Evolutionary conservation across 1,140 invertebrate species (phyloP).

Genomic region (Drusus annulatus): DNA sequence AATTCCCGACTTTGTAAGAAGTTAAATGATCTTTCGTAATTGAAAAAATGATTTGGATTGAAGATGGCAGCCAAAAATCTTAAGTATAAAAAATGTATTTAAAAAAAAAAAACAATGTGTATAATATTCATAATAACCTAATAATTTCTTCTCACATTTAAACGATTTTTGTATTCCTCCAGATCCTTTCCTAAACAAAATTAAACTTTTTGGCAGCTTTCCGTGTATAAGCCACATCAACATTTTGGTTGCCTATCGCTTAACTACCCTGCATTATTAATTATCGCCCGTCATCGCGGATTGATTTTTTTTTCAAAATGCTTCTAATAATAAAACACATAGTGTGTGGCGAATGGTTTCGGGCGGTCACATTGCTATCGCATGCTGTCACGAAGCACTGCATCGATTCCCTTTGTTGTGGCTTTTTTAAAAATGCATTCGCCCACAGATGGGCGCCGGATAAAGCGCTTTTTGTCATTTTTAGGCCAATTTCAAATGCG

Average conservation of each 20-base stretch:
- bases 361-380: constrained; percentile 41
- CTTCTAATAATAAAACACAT: constrained; percentile 1
- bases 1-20: too few species aligned
- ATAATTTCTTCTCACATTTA: too few species aligned
- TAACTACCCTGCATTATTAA: constrained; percentile 37
- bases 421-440: constrained; percentile 52
- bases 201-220: too few species aligned
- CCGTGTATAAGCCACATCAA: background rate
- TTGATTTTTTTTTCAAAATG: constrained; percentile 42
- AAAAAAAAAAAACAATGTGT: too few species aligned
- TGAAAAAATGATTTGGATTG: too few species aligned
- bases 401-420: constrained; percentile 57
- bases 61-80: too few species aligned
- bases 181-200: too few species aligned
- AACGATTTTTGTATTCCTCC: too few species aligned
- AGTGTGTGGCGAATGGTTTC: constrained; percentile 21
- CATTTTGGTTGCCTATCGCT: background rate
- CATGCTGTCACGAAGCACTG: constrained; percentile 49
- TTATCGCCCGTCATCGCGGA: constrained; percentile 6
- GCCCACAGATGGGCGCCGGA: constrained; percentile 36
- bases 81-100: too few species aligned
- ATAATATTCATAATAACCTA: too few species aligned
- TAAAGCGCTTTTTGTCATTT: constrained; percentile 17
- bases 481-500: constrained; percentile 4
- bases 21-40: too few species aligned